phyloP scores from a whole-genome alignment of 2,888 invertebrate genomes.

The Mylabris sibirica region DNA sequence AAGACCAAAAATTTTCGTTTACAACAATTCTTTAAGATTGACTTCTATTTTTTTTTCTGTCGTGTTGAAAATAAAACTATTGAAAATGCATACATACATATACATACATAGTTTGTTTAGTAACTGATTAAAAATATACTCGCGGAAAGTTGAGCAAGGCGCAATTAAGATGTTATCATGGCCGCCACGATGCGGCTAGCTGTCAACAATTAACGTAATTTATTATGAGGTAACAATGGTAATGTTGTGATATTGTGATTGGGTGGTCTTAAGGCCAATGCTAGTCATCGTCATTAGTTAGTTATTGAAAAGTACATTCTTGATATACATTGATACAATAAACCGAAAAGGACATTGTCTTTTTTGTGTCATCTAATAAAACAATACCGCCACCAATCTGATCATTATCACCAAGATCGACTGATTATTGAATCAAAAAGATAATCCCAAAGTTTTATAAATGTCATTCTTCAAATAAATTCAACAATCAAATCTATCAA shows the following conservation, averaged over 20 bases:
- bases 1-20: background rate
- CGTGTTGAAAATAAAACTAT: background rate
- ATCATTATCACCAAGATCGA: background rate
- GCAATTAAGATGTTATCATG: conserved; percentile 63
- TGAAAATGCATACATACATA: background rate
- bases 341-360: conserved; percentile 9
- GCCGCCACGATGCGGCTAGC: conserved; percentile 59
- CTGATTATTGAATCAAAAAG: conserved; percentile 5
- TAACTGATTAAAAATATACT: conserved; percentile 58
- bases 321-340: conserved; percentile 21
- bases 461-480: background rate
- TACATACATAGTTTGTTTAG: conserved; percentile 13
- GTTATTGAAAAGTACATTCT: conserved; percentile 54
- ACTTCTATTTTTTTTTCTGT: background rate
- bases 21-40: background rate
- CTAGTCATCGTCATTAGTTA: conserved; percentile 61
- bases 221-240: conserved; percentile 62
- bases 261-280: conserved; percentile 56
- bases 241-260: conserved; percentile 61
- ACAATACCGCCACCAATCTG: background rate
- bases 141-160: conserved; percentile 59
- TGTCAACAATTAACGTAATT: conserved; percentile 64
- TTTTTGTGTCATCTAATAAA: background rate
- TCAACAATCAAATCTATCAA: background rate
- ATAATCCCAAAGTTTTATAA: background rate